phyloP scores from a whole-genome alignment of 2,113 vertebrate genomes.

The Microtus oregoni region DNA sequence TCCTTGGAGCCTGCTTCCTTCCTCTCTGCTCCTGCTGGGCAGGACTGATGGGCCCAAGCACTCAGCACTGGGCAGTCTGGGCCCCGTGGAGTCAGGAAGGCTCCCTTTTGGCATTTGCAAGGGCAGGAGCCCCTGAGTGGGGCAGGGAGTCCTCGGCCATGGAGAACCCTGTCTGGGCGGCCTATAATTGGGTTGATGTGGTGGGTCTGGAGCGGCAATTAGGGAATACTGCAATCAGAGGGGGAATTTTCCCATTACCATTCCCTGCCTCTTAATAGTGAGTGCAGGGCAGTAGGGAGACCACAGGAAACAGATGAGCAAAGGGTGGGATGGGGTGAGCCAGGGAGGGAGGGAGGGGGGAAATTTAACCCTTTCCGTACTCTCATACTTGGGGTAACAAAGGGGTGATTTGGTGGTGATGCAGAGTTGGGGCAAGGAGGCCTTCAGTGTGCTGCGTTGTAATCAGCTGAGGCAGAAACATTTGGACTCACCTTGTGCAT shows the following conservation, averaged over 20 bases:
- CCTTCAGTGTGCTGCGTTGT: neutral
- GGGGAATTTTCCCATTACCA: neutral
- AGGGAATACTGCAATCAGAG: constrained; percentile 47
- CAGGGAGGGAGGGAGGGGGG: neutral
- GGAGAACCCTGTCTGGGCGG: neutral
- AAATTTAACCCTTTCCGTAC: neutral
- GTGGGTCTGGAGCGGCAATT: constrained; percentile 39
- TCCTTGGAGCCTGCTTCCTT: neutral
- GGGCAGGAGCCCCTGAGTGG: neutral
- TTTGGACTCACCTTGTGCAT: neutral
- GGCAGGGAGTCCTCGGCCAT: neutral
- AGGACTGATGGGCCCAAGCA: neutral
- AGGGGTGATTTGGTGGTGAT: neutral
- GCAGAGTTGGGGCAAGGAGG: neutral
- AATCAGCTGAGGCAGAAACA: neutral
- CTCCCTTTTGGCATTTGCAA: neutral
- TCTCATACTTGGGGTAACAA: neutral
- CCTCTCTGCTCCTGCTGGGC: neutral
- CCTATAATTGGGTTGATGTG: neutral
- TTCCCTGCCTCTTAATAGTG: neutral
- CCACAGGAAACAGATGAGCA: neutral
- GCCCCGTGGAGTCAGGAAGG: neutral
- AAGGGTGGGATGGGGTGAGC: neutral
- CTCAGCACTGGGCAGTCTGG: neutral
- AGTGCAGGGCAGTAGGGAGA: neutral